Evolutionary conservation across 1,140 invertebrate species (phyloP).

Genomic region (Lasioglossum baleicum): DNA sequence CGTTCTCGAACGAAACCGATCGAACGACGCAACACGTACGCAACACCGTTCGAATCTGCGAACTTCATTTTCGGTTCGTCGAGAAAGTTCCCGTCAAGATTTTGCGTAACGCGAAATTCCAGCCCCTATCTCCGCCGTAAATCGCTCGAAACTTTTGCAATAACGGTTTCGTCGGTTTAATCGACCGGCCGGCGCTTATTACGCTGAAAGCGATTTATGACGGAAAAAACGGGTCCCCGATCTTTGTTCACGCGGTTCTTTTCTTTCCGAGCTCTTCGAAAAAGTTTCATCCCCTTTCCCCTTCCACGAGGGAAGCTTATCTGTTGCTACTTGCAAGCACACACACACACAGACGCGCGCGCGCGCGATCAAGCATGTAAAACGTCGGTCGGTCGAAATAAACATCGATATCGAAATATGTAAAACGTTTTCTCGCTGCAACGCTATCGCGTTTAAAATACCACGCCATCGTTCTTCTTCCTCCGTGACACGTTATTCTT

Average conservation of each 20-base stretch:
- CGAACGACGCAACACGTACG: not conserved
- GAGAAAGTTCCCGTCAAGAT: not conserved
- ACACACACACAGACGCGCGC: too few relatives aligned
- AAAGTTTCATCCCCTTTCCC: too few relatives aligned
- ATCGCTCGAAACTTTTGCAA: conserved; percentile 52
- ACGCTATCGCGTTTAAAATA: too few relatives aligned
- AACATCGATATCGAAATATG: not conserved
- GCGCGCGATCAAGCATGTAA: too few relatives aligned
- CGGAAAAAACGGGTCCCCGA: too few relatives aligned
- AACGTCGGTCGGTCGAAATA: not conserved
- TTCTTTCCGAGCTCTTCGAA: too few relatives aligned
- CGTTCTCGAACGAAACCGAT: too few relatives aligned
- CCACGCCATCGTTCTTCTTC: not conserved
- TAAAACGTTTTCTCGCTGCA: not conserved
- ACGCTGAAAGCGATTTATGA: conserved; percentile 24
- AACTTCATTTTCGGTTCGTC: conserved; percentile 12
- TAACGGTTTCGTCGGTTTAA: conserved; percentile 41
- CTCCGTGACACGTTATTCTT: too few relatives aligned
- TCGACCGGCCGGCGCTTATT: conserved; percentile 26
- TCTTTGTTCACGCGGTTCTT: too few relatives aligned
- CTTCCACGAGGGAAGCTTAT: not conserved
- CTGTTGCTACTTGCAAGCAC: not conserved
- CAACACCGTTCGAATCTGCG: too few relatives aligned
- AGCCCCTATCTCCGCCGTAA: not conserved
- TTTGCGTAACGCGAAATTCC: not conserved